Conservation (phyloP, 2,113 vertebrate genomes). For the Erinaceus europaeus region DNA sequence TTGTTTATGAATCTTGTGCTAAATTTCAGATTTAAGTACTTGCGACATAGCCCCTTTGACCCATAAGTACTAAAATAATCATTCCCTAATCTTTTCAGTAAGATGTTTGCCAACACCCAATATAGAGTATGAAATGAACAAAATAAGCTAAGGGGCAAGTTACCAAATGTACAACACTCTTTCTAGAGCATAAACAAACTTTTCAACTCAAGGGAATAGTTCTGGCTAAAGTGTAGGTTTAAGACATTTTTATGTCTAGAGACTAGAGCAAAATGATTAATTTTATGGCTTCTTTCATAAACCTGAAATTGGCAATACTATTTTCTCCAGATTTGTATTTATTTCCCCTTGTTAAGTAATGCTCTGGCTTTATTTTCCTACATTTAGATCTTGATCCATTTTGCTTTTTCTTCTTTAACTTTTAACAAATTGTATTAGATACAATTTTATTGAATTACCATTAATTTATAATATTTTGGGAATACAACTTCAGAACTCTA, state of each 20-base stretch:
- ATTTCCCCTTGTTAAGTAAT: background rate
- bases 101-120: background rate
- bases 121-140: background rate
- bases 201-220: background rate
- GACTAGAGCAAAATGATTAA: background rate
- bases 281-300: background rate
- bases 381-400: background rate
- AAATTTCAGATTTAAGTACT: background rate
- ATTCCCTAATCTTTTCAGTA: background rate
- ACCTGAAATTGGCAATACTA: background rate
- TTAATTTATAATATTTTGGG: background rate
- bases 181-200: background rate
- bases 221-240: background rate
- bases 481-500: background rate
- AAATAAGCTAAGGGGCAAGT: background rate
- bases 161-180: background rate
- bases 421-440: background rate
- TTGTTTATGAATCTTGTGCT: background rate
- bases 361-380: background rate
- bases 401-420: background rate
- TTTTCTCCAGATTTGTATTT: background rate
- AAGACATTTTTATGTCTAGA: background rate
- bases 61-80: background rate
- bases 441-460: background rate
- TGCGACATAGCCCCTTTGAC: background rate